These are phyloP conservation scores for Andrena haemorrhoa DNA, from an alignment of 2,888 invertebrate genomes.

Conservation along the genomic window DNA sequence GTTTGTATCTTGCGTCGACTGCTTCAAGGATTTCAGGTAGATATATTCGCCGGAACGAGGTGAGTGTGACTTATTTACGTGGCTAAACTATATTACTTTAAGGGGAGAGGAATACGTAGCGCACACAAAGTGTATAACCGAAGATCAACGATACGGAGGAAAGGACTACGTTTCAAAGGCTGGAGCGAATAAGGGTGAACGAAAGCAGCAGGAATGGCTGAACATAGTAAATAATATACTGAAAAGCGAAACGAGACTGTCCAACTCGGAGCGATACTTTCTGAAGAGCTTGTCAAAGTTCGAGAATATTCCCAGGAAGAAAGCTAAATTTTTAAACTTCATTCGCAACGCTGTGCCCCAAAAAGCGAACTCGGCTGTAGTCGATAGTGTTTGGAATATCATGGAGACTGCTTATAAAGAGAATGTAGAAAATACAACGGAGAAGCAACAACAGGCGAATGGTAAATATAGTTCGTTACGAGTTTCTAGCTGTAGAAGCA, in stretches of 20 bases:
- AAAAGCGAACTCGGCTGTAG: conserved; percentile 86
- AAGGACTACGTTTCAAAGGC: conserved; percentile 91
- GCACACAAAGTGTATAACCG: conserved; percentile 88
- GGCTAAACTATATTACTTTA: conserved; percentile 77
- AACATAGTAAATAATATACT: conserved; percentile 89
- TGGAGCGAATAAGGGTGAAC: conserved; percentile 92
- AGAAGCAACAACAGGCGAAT: conserved; percentile 41
- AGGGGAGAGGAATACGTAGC: conserved; percentile 88
- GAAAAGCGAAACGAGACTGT: conserved; percentile 86
- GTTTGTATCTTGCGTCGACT: conserved; percentile 96
- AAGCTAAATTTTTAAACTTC: conserved; percentile 93
- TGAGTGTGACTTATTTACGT: background rate
- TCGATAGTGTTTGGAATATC: conserved; percentile 89
- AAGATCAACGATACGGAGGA: conserved; percentile 95
- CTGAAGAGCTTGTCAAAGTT: conserved; percentile 89
- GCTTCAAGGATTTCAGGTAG: conserved; percentile 94
- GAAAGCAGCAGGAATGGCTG: conserved; percentile 94
- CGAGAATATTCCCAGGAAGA: conserved; percentile 95
- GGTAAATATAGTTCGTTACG: conserved; percentile 34
- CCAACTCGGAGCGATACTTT: conserved; percentile 87
- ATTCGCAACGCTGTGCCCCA: conserved; percentile 88
- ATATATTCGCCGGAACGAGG: conserved; percentile 74
- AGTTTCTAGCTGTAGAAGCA: background rate
- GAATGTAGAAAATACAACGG: conserved; percentile 10
- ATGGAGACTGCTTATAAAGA: conserved; percentile 82